Percentiles rank a stretch among this genome's conserved stretches.
Evolutionary conservation across 2,113 vertebrate genomes (phyloP).

Genomic region (Pithys albifrons): DNA sequence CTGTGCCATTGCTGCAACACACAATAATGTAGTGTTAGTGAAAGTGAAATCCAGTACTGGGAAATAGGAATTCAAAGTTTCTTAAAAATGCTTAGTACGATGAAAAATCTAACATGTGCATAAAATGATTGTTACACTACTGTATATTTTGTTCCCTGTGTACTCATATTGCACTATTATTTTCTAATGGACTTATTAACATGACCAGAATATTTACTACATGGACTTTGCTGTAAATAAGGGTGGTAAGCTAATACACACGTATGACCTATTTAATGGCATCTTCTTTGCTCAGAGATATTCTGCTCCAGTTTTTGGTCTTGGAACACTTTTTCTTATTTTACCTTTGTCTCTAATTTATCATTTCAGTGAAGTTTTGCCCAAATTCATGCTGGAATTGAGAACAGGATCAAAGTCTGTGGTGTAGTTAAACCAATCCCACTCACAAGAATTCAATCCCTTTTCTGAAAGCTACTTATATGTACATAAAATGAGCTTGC

Average conservation of each 20-base stretch:
- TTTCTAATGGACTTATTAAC: neutral
- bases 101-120: neutral
- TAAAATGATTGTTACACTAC: neutral
- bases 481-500: neutral
- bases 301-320: neutral
- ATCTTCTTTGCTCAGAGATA: neutral
- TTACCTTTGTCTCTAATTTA: neutral
- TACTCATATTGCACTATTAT: neutral
- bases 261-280: neutral
- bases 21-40: neutral
- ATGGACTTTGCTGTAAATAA: neutral
- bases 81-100: neutral
- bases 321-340: neutral
- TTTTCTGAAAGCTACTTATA: neutral
- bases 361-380: conserved; percentile 1
- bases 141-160: neutral
- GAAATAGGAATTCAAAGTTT: neutral
- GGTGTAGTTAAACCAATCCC: conserved; percentile 27
- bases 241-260: neutral
- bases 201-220: neutral
- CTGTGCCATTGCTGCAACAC: neutral
- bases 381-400: conserved; percentile 1
- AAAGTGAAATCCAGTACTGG: neutral
- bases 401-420: conserved; percentile 10
- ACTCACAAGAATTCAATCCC: neutral